These are phyloP conservation scores for Lepidocyrtoides sp. DNA, from an alignment of 2,888 invertebrate genomes.

Conservation along the genomic window DNA sequence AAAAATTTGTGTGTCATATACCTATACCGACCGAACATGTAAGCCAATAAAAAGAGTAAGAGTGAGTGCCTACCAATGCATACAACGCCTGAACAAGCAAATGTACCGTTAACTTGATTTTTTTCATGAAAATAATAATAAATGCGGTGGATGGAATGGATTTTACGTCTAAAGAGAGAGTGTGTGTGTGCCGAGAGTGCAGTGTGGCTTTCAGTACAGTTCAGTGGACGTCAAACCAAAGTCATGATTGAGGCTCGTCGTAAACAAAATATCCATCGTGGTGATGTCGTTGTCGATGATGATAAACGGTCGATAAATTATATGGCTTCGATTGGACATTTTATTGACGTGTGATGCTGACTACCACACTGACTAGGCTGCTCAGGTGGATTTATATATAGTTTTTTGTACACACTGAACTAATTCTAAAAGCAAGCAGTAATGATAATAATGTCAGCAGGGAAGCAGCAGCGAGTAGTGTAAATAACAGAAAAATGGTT, in stretches of 20 bases:
- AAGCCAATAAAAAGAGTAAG: background rate
- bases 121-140: too few species aligned
- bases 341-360: background rate
- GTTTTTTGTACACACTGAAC: too few species aligned
- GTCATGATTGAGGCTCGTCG: background rate
- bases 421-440: too few species aligned
- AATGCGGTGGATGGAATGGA: too few species aligned
- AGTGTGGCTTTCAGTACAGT: too few species aligned
- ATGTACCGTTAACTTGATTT: background rate
- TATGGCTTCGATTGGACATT: background rate
- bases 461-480: too few species aligned
- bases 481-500: too few species aligned
- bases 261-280: background rate
- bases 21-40: background rate
- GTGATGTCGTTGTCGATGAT: conserved; percentile 17
- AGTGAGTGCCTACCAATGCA: background rate
- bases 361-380: background rate
- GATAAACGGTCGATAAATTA: conserved; percentile 1
- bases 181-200: too few species aligned
- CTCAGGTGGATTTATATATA: too few species aligned
- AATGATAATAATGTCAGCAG: too few species aligned
- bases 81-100: background rate
- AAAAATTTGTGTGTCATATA: background rate
- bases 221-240: conserved; percentile 1
- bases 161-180: too few species aligned